These are phyloP conservation scores for Sebastes iracundus DNA, from an alignment of 2,797 vertebrate genomes.

Conservation along the genomic window DNA sequence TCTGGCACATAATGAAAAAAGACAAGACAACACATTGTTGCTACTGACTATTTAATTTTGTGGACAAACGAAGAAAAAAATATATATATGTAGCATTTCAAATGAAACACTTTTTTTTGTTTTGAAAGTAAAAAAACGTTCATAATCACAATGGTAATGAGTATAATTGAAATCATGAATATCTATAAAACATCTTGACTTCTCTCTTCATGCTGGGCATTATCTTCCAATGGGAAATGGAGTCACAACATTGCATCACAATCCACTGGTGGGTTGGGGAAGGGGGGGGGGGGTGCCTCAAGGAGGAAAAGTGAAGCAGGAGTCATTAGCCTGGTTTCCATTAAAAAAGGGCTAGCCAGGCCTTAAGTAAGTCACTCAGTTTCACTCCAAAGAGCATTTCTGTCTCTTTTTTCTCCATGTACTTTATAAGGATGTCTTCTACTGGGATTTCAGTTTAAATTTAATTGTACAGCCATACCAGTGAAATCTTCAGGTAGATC, in stretches of 20 bases:
- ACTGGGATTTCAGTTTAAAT: conserved; percentile 28
- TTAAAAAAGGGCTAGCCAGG: conserved; percentile 25
- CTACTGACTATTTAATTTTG: conserved; percentile 87
- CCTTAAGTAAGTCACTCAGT: conserved; percentile 12
- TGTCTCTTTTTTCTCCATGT: not conserved
- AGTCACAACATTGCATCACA: conserved; percentile 82
- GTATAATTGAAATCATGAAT: conserved; percentile 70
- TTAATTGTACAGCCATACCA: conserved; percentile 7
- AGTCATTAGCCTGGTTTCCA: conserved; percentile 55
- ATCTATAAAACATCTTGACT: conserved; percentile 82
- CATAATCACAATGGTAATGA: conserved; percentile 77
- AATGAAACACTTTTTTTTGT: conserved; percentile 73
- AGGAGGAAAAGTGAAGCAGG: conserved; percentile 68
- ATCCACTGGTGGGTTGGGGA: conserved; percentile 73
- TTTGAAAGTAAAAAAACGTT: conserved; percentile 74
- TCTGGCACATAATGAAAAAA: conserved; percentile 27
- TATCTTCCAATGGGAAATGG: conserved; percentile 79
- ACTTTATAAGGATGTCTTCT: conserved; percentile 8
- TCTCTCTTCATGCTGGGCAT: conserved; percentile 84
- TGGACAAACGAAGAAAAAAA: conserved; percentile 79
- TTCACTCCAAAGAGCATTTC: conserved; percentile 12
- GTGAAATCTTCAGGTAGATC: conserved; percentile 24
- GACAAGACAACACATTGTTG: conserved; percentile 41
- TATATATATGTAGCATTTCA: conserved; percentile 82
- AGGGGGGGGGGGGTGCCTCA: conserved; percentile 28